phyloP scores from a whole-genome alignment of 2,797 vertebrate genomes.

The Rhynchotus rufescens region DNA sequence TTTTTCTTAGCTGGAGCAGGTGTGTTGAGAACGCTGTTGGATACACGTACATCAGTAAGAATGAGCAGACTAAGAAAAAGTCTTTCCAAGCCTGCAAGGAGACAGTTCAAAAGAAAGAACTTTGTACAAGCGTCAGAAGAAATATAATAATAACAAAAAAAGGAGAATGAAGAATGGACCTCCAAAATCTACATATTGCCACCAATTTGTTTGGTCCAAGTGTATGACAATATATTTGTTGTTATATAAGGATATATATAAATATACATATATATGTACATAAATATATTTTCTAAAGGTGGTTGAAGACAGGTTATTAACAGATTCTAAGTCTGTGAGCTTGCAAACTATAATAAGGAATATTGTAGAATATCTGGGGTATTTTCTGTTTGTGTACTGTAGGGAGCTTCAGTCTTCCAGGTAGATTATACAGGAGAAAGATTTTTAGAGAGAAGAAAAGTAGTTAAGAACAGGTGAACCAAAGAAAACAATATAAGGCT shows the following conservation, averaged over 20 bases:
- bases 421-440: not conserved
- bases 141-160: not conserved
- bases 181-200: not conserved
- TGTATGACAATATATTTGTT: not conserved
- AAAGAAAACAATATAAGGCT: not conserved
- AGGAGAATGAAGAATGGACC: not conserved
- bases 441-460: not conserved
- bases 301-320: not conserved
- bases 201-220: not conserved
- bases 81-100: not conserved
- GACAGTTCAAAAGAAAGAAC: not conserved
- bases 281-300: not conserved
- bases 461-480: not conserved
- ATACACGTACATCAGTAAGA: slow-evolving; percentile 8
- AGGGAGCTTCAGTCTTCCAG: not conserved
- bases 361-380: not conserved
- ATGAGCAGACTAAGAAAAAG: not conserved
- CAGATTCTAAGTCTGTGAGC: not conserved
- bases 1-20: slow-evolving; percentile 12
- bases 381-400: not conserved
- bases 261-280: not conserved
- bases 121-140: not conserved
- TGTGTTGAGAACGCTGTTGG: not conserved
- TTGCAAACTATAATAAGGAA: not conserved
- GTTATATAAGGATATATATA: not conserved